These are phyloP conservation scores for Thelaira solivaga DNA, from an alignment of 2,888 invertebrate species.

Conservation along the genomic window DNA sequence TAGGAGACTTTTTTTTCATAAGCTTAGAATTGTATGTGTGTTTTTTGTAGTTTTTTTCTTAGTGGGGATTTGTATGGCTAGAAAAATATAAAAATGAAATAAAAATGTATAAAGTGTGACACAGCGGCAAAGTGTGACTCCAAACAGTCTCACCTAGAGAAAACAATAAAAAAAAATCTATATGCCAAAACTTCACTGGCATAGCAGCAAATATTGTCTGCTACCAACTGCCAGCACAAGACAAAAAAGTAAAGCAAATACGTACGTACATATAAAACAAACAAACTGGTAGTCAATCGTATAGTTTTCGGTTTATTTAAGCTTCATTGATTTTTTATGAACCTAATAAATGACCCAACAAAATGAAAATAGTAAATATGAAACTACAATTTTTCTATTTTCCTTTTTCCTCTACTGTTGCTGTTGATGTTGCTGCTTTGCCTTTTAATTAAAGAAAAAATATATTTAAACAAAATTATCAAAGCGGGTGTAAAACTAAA, in stretches of 20 bases:
- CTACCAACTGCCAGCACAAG: conserved; percentile 2
- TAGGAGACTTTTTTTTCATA: conserved; percentile 6
- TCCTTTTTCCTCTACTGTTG: background rate
- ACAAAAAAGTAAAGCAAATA: background rate
- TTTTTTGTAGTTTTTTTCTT: conserved; percentile 1
- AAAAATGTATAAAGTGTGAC: conserved; percentile 50
- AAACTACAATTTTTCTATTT: background rate
- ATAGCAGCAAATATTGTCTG: background rate
- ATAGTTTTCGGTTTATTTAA: conserved; percentile 49
- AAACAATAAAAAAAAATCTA: conserved; percentile 16
- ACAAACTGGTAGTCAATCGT: conserved; percentile 46
- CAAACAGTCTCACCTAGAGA: conserved; percentile 54
- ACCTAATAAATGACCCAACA: conserved; percentile 20
- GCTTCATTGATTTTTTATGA: conserved; percentile 60
- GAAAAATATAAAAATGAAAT: background rate
- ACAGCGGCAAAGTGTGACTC: conserved; percentile 62
- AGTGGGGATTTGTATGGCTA: background rate
- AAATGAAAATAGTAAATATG: conserved; percentile 7
- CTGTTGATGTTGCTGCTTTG: background rate
- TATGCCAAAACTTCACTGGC: background rate
- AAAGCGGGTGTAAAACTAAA: conserved; percentile 9
- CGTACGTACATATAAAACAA: conserved; percentile 4
- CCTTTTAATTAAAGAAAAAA: background rate
- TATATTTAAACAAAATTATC: background rate
- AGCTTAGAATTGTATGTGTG: conserved; percentile 38